phyloP scores from a whole-genome alignment of 2,888 invertebrate genomes.

The Lithophane socia region DNA sequence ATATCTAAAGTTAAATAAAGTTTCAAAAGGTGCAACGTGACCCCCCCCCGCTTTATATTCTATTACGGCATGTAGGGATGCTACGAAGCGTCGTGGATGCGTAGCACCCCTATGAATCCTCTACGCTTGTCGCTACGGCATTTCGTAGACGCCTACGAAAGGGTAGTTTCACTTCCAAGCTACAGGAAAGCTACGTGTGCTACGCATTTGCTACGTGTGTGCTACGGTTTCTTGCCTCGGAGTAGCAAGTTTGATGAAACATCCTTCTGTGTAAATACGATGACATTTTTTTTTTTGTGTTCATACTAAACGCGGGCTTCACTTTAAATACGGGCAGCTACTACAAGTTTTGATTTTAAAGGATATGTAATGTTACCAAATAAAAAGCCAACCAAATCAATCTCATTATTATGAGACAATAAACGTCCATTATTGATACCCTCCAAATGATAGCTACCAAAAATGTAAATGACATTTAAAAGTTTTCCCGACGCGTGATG shows the following conservation, averaged over 20 bases:
- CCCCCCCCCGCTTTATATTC: too few species aligned
- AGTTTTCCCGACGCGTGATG: background rate
- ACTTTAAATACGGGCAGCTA: background rate
- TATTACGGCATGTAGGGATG: slow-evolving; percentile 1
- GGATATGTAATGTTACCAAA: background rate
- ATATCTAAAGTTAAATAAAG: background rate
- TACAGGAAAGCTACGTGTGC: slow-evolving; percentile 12
- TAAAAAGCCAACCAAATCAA: background rate
- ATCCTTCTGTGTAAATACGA: background rate
- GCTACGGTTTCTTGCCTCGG: background rate
- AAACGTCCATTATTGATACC: background rate
- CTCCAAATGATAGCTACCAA: background rate
- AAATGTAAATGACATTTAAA: background rate
- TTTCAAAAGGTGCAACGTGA: background rate
- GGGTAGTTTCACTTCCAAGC: slow-evolving; percentile 27
- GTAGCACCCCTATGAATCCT: slow-evolving; percentile 23
- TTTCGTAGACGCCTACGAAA: slow-evolving; percentile 36
- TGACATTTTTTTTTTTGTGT: background rate
- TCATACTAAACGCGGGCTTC: too few species aligned
- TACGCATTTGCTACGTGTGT: slow-evolving; percentile 1
- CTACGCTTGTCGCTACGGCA: slow-evolving; percentile 35
- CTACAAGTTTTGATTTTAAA: background rate
- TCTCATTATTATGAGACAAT: background rate
- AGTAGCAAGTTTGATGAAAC: background rate
- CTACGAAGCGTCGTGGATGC: slow-evolving; percentile 11